These are phyloP conservation scores for Limnothrissa miodon DNA, from an alignment of 2,113 vertebrate genomes.

Conservation along the genomic window DNA sequence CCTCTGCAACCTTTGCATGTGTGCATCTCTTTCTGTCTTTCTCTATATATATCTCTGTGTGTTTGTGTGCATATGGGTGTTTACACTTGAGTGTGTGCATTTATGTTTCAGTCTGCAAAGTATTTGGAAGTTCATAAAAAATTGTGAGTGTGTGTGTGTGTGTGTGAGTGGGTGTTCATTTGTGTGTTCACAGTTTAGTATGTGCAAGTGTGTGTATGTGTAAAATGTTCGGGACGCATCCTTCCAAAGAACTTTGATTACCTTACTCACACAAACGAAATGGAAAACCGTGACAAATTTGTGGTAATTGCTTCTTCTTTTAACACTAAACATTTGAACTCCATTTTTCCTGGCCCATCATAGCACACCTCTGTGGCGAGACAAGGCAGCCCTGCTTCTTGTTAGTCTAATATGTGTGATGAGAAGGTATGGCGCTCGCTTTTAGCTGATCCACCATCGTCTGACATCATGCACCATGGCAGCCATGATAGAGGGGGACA, in stretches of 20 bases:
- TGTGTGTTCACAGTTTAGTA: background rate
- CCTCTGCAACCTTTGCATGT: background rate
- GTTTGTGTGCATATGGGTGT: background rate
- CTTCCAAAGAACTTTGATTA: background rate
- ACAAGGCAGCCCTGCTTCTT: background rate
- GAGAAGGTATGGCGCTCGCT: background rate
- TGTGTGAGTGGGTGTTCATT: background rate
- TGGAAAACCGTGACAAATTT: background rate
- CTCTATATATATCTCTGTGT: background rate
- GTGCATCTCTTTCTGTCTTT: too few relatives aligned
- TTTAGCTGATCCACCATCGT: background rate
- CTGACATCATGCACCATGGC: background rate
- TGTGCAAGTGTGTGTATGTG: background rate
- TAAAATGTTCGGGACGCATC: too few relatives aligned
- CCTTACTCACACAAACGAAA: background rate
- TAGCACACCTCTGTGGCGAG: background rate
- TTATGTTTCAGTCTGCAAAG: background rate
- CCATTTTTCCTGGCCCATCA: background rate
- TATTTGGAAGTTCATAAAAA: background rate
- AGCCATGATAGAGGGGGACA: background rate
- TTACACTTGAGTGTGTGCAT: background rate
- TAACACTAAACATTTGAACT: background rate
- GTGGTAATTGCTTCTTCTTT: background rate
- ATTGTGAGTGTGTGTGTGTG: background rate
- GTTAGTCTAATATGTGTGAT: background rate